Percentiles rank a stretch among this genome's conserved stretches.
Evolutionary conservation across 2,113 vertebrate species (phyloP).

Genomic region (Acinonyx jubatus): DNA sequence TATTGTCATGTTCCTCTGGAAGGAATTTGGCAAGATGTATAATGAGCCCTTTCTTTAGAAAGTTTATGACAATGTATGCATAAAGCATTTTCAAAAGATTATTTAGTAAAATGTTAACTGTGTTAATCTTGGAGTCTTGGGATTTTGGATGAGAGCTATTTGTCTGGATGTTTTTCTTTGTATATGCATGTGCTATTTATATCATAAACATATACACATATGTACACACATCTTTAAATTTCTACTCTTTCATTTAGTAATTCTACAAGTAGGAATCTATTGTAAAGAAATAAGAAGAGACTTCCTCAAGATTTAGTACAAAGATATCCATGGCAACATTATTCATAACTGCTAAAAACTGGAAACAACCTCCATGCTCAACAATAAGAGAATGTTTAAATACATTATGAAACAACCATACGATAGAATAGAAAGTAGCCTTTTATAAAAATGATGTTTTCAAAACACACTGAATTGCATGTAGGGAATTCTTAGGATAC

Average conservation of each 20-base stretch:
- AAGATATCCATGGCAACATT: constrained; percentile 71
- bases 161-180: neutral
- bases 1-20: neutral
- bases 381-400: constrained; percentile 68
- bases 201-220: neutral
- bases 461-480: constrained; percentile 42
- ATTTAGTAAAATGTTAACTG: neutral
- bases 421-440: constrained; percentile 40
- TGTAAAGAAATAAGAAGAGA: constrained; percentile 56
- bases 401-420: constrained; percentile 47
- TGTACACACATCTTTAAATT: neutral
- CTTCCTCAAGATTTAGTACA: constrained; percentile 39
- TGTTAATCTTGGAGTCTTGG: neutral
- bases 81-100: neutral
- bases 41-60: neutral
- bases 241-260: constrained; percentile 4
- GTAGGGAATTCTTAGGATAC: neutral
- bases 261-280: constrained; percentile 10
- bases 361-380: constrained; percentile 51
- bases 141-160: neutral
- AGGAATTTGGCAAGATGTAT: neutral
- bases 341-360: constrained; percentile 49
- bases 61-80: neutral
- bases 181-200: neutral
- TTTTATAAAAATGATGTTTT: constrained; percentile 56